A percentile compares a stretch with the other conserved stretches of the same genome.
These are phyloP conservation scores for Phrynocephalus forsythii DNA, from an alignment of 2,797 vertebrate genomes.

Conservation along the genomic window DNA sequence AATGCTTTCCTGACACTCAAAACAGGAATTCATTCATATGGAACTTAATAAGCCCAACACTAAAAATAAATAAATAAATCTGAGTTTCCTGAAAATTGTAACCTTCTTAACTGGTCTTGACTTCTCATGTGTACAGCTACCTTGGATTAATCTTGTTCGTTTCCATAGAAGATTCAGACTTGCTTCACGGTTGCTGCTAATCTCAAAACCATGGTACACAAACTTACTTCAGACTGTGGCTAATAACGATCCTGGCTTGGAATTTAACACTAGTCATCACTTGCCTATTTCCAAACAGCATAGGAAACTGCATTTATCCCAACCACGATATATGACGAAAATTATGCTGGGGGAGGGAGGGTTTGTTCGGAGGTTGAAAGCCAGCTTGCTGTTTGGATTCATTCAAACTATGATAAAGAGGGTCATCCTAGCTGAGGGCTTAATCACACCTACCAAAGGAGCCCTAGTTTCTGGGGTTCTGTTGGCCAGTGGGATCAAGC, in stretches of 20 bases:
- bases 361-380: background rate
- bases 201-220: background rate
- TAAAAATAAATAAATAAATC: conserved; percentile 55
- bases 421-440: background rate
- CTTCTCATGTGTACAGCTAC: too few relatives aligned
- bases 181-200: background rate
- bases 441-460: too few relatives aligned
- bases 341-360: too few relatives aligned
- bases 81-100: conserved; percentile 15
- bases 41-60: conserved; percentile 56
- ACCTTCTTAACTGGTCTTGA: background rate
- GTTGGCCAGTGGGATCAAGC: too few relatives aligned
- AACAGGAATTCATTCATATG: conserved; percentile 55
- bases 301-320: background rate
- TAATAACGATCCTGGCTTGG: background rate
- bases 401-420: background rate
- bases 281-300: background rate
- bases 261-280: background rate
- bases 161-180: background rate
- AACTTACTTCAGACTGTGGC: background rate
- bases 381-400: too few relatives aligned
- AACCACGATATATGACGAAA: background rate
- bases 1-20: conserved; percentile 54
- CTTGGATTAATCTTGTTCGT: too few relatives aligned
- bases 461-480: too few relatives aligned